These are phyloP conservation scores for Mythimna loreyi DNA, from an alignment of 2,888 invertebrate species.

Conservation along the genomic window DNA sequence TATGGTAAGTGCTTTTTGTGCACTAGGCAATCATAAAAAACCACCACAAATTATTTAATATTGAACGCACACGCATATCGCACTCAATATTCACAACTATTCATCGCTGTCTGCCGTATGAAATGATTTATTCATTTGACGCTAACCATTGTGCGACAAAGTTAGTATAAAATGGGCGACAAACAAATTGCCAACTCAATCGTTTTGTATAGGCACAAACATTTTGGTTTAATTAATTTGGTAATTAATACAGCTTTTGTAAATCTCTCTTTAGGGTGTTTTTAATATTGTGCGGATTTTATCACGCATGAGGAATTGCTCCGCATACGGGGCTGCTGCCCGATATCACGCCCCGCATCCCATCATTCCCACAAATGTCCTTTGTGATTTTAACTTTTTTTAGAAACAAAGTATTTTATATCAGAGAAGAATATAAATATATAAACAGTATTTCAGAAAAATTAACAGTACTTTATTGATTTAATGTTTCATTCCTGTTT, in stretches of 20 bases:
- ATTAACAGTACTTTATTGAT: too few species aligned
- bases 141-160: slow-evolving; percentile 68
- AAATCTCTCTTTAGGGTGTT: neutral
- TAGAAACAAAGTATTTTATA: too few species aligned
- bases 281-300: too few species aligned
- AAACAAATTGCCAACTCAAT: slow-evolving; percentile 60
- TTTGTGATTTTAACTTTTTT: too few species aligned
- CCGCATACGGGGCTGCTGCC: too few species aligned
- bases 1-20: neutral
- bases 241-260: slow-evolving; percentile 12
- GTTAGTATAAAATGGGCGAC: slow-evolving; percentile 54
- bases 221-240: slow-evolving; percentile 39
- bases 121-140: slow-evolving; percentile 77
- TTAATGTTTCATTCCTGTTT: too few species aligned
- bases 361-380: too few species aligned
- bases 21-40: slow-evolving; percentile 27
- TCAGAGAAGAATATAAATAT: too few species aligned
- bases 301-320: too few species aligned
- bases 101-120: slow-evolving; percentile 67
- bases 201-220: slow-evolving; percentile 27
- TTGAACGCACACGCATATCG: slow-evolving; percentile 61
- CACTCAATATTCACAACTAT: slow-evolving; percentile 75
- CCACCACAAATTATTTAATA: slow-evolving; percentile 67
- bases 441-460: too few species aligned
- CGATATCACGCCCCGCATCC: too few species aligned